These are phyloP conservation scores for Gandaritis pyraliata DNA, from an alignment of 2,888 invertebrate species.

Conservation along the genomic window DNA sequence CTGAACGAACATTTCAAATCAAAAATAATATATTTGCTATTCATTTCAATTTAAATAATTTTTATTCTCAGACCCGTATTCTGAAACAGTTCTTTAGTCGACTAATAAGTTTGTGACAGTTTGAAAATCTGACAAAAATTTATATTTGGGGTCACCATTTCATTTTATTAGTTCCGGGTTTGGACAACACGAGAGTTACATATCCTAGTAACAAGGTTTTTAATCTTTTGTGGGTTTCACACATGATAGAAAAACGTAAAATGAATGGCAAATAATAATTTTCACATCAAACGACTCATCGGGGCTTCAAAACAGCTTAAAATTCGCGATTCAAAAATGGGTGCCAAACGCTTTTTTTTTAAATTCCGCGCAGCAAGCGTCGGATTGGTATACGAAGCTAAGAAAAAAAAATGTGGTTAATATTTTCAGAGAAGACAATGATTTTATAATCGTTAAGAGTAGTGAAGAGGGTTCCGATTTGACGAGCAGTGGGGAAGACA, in stretches of 20 bases:
- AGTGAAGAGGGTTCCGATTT: constrained; percentile 70
- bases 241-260: neutral
- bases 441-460: constrained; percentile 73
- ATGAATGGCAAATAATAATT: constrained; percentile 18
- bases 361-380: constrained; percentile 9
- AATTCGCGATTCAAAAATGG: constrained; percentile 28
- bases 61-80: too few species aligned
- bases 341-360: constrained; percentile 34
- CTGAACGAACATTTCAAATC: too few species aligned
- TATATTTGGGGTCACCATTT: too few species aligned
- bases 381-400: constrained; percentile 23
- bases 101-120: too few species aligned
- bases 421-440: constrained; percentile 76
- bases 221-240: too few species aligned
- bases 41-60: too few species aligned
- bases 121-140: too few species aligned
- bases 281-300: constrained; percentile 41
- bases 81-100: too few species aligned
- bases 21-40: too few species aligned
- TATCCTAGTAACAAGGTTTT: too few species aligned
- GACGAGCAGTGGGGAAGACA: constrained; percentile 64
- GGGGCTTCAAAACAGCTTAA: constrained; percentile 42
- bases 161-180: too few species aligned
- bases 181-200: too few species aligned
- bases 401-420: constrained; percentile 49